Evolutionary conservation across 2,888 invertebrate genomes (phyloP).

Genomic region (Drosophila fungiperda): DNA sequence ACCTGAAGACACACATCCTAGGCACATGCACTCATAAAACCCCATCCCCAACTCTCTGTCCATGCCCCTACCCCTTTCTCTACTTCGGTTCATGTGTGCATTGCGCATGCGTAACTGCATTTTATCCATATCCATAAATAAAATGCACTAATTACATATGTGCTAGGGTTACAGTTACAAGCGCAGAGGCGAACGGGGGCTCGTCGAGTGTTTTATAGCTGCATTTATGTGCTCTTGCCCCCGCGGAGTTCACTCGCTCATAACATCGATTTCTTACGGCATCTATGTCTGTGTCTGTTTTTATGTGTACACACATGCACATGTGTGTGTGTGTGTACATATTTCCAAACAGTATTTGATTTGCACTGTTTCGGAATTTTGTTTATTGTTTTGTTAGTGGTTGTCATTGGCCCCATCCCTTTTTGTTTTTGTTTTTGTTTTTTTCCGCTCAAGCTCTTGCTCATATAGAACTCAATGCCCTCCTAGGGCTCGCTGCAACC

Average conservation of each 20-base stretch:
- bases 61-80: background rate
- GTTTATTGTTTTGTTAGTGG: slow-evolving; percentile 57
- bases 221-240: slow-evolving; percentile 55
- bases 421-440: background rate
- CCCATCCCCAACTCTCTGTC: slow-evolving; percentile 2
- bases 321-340: slow-evolving; percentile 10
- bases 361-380: slow-evolving; percentile 54
- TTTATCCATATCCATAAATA: slow-evolving; percentile 68
- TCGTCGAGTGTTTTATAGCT: slow-evolving; percentile 65
- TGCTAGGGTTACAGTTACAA: slow-evolving; percentile 72
- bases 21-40: slow-evolving; percentile 23
- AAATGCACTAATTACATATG: slow-evolving; percentile 74
- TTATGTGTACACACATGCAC: slow-evolving; percentile 1
- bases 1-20: slow-evolving; percentile 62
- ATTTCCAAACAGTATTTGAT: slow-evolving; percentile 41
- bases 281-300: slow-evolving; percentile 7
- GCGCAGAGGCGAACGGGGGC: slow-evolving; percentile 19
- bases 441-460: slow-evolving; percentile 8
- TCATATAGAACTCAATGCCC: slow-evolving; percentile 6
- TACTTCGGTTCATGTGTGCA: slow-evolving; percentile 2
- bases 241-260: slow-evolving; percentile 56
- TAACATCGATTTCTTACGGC: slow-evolving; percentile 35
- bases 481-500: slow-evolving; percentile 13
- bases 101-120: slow-evolving; percentile 65
- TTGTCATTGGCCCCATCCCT: slow-evolving; percentile 35